Evolutionary conservation across 2,113 vertebrate species (phyloP).

Genomic region (Alligator sinensis): DNA sequence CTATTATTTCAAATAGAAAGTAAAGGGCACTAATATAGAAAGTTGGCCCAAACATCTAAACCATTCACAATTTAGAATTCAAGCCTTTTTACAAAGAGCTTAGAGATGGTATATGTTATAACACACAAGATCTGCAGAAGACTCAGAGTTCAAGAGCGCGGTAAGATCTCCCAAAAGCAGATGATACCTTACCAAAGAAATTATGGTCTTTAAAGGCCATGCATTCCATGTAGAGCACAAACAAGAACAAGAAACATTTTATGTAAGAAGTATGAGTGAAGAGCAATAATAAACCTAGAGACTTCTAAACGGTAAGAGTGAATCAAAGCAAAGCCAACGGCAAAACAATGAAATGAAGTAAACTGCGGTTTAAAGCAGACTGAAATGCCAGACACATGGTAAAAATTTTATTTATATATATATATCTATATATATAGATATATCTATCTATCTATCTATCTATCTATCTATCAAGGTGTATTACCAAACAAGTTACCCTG

Average conservation of each 20-base stretch:
- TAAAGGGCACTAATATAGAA: not conserved
- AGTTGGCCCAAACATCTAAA: not conserved
- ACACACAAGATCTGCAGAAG: constrained; percentile 37
- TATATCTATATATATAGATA: too few relatives aligned
- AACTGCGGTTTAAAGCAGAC: constrained; percentile 53
- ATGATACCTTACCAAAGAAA: constrained; percentile 93
- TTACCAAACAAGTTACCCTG: not conserved
- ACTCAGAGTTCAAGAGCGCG: constrained; percentile 42
- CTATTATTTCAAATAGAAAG: not conserved
- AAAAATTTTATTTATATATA: not conserved
- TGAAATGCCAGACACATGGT: not conserved
- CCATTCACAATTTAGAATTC: not conserved
- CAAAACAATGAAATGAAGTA: constrained; percentile 47
- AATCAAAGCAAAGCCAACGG: constrained; percentile 69
- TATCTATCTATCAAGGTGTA: too few relatives aligned
- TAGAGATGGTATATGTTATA: not conserved
- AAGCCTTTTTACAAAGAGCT: not conserved
- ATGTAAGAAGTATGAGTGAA: constrained; percentile 76
- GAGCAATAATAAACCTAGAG: constrained; percentile 54
- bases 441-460: too few relatives aligned
- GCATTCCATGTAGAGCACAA: constrained; percentile 87
- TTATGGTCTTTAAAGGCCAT: constrained; percentile 91
- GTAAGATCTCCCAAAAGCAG: constrained; percentile 76
- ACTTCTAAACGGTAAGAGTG: constrained; percentile 55
- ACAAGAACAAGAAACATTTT: constrained; percentile 84